These are phyloP conservation scores for Arctia plantaginis DNA, from an alignment of 2,888 invertebrate genomes.

Conservation along the genomic window DNA sequence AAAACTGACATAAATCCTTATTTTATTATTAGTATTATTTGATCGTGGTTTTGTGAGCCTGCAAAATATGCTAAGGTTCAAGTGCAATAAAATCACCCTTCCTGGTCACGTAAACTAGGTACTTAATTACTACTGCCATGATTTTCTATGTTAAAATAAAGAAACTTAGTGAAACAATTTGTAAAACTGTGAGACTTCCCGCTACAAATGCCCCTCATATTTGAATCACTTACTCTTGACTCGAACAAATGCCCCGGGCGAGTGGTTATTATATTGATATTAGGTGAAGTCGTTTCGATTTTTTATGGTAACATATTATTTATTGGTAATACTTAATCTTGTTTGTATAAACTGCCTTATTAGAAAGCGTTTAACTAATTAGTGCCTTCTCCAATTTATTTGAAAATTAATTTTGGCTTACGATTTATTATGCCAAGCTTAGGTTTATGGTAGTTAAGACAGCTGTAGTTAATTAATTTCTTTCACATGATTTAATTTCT, in stretches of 20 bases:
- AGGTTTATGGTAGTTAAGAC: neutral
- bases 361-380: conserved; percentile 21
- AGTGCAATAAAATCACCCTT: conserved; percentile 2
- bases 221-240: conserved; percentile 64
- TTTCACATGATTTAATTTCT: neutral
- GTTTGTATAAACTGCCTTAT: conserved; percentile 22
- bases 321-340: conserved; percentile 17
- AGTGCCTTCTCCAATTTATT: conserved; percentile 3
- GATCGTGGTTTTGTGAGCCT: neutral
- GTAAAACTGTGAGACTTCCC: conserved; percentile 43
- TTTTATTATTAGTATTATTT: neutral
- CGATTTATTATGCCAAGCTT: neutral
- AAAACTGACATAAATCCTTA: too few species aligned
- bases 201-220: conserved; percentile 55
- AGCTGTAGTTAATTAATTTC: neutral
- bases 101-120: conserved; percentile 26
- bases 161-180: conserved; percentile 64
- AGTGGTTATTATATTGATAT: conserved; percentile 59
- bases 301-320: conserved; percentile 25
- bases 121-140: conserved; percentile 44
- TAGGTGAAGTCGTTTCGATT: conserved; percentile 36
- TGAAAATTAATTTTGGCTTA: conserved; percentile 8
- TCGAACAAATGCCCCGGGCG: conserved; percentile 40
- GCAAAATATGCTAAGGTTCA: neutral
- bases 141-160: conserved; percentile 55